Evolutionary conservation across 2,797 vertebrate species (phyloP), one percentile per base, ranked within the genome.

Genomic region (Galaxias olidus): DNA sequence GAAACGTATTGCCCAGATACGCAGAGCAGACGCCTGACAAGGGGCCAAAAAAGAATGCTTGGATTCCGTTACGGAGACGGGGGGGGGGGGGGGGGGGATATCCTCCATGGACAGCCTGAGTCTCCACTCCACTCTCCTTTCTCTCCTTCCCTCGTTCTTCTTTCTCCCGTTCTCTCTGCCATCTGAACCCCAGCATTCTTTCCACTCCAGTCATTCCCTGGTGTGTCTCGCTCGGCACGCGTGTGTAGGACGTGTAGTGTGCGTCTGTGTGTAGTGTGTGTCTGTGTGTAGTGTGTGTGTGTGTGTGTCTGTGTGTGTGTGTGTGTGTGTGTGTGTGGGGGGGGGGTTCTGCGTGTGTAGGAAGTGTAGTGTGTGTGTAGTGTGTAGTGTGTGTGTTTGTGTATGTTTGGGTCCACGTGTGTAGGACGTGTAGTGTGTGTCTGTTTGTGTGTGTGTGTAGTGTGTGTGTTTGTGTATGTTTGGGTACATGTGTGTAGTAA

Each of bases 131-230:
- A 6, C 9, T 57, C 8, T n/a, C 13, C 13, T 15, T 43, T 15
- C 11, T 50, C 47, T 7, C 59, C 19, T 12, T n/a, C 20, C 10
- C 15, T n/a, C 13, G 8, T 44, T 12, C 9, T 18, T 59, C 15
- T 51, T 30, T 51, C 46, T 78, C 63, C 65, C 72, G 75, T 19
- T 42, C 61, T 68, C 69, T 77, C 78, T 66, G 75, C 79, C 77
- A 65, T 74, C 75, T 63, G 71, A 76, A 76, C 75, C 70, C 72
- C 75, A 4, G 59, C 84, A 89, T 88, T 86, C 82, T 86, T 89
- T 90, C 87, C 86, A 86, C 69, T 68, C 62, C 63, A 89, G 83
- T 89, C 86, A 88, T 80, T 68, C 70, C 71, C 63, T 60, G 69
- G 74, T 84, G 79, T 80, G 45, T 50, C 50, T 72, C 5, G 12